These are phyloP conservation scores for Calameuta filiformis DNA, from an alignment of 2,888 invertebrate species.

Conservation along the genomic window DNA sequence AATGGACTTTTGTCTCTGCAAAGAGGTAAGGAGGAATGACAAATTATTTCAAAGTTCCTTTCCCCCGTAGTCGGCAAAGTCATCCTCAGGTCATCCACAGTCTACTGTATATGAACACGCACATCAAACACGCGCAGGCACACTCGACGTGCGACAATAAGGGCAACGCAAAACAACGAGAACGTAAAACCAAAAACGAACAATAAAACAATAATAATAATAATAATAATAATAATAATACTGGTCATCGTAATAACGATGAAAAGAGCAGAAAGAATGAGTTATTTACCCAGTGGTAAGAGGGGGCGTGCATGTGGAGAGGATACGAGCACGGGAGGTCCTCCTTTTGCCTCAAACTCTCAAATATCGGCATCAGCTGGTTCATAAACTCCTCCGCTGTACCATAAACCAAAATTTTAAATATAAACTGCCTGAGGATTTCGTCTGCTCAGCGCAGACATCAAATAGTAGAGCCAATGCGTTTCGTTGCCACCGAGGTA, in stretches of 20 bases:
- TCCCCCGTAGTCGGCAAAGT: not conserved
- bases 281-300: conserved; percentile 80
- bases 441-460: conserved; percentile 1
- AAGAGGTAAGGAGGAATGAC: conserved; percentile 61
- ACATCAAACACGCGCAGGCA: not conserved
- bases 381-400: conserved; percentile 94
- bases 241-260: conserved; percentile 49
- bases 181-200: conserved; percentile 33
- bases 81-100: not conserved
- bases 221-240: conserved; percentile 25
- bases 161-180: conserved; percentile 51
- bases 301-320: conserved; percentile 84
- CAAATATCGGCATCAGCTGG: conserved; percentile 96
- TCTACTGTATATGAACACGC: not conserved
- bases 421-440: not conserved
- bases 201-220: conserved; percentile 18
- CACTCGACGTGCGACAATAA: not conserved
- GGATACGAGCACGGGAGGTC: conserved; percentile 92
- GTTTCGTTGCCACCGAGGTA: not conserved
- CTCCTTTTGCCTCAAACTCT: conserved; percentile 90
- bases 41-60: conserved; percentile 62
- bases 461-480: not conserved
- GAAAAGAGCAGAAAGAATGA: conserved; percentile 52
- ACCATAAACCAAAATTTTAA: conserved; percentile 52
- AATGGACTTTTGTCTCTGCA: not conserved